Evolutionary conservation across 2,797 vertebrate genomes (phyloP).

Genomic region (Peromyscus nudipes): DNA sequence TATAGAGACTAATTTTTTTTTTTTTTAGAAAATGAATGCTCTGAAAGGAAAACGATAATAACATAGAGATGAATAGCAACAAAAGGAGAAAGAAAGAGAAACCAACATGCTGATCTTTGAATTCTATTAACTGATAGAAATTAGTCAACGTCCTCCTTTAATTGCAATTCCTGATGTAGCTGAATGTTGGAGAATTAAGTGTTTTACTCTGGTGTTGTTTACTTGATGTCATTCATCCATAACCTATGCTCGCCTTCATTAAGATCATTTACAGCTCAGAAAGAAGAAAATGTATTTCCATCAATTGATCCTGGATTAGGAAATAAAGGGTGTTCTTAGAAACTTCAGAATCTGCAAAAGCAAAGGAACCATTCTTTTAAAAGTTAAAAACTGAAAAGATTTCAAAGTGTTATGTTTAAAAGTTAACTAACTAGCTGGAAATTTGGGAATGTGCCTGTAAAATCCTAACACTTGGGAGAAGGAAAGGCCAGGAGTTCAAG

Average conservation of each 20-base stretch:
- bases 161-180: not conserved
- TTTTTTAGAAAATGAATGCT: not conserved
- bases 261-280: slow-evolving; percentile 13
- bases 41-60: not conserved
- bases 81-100: not conserved
- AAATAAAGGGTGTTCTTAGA: slow-evolving; percentile 22
- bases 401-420: slow-evolving; percentile 63
- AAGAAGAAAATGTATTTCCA: slow-evolving; percentile 8
- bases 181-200: slow-evolving; percentile 53
- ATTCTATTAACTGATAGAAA: slow-evolving; percentile 39
- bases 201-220: slow-evolving; percentile 28
- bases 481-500: not conserved
- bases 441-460: not conserved
- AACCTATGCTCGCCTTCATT: slow-evolving; percentile 5
- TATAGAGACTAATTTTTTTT: not conserved
- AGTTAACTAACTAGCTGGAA: not conserved
- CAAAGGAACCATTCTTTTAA: not conserved
- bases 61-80: not conserved
- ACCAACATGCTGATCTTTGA: not conserved
- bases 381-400: slow-evolving; percentile 7
- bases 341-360: slow-evolving; percentile 16
- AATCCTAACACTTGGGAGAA: not conserved
- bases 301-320: not conserved
- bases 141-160: not conserved
- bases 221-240: slow-evolving; percentile 16